phyloP scores from a whole-genome alignment of 2,888 invertebrate genomes.

The Iselma pallidipennis region DNA sequence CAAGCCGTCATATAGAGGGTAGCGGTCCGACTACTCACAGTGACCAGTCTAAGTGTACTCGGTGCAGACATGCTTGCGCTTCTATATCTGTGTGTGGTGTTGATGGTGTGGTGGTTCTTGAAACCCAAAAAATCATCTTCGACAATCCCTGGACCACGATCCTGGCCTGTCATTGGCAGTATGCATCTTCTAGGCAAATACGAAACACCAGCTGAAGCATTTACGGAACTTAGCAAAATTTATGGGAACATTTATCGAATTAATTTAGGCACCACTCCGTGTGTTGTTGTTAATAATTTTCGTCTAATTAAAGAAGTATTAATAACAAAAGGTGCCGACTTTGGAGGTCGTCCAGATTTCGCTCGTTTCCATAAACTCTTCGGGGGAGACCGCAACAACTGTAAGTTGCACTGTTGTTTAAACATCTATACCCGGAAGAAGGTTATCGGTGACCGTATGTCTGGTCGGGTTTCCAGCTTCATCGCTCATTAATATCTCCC shows the following conservation, averaged over 20 bases:
- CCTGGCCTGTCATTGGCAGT: constrained; percentile 73
- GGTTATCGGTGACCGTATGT: constrained; percentile 18
- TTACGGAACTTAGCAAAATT: constrained; percentile 67
- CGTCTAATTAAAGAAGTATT: constrained; percentile 74
- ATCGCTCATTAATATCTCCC: constrained; percentile 37
- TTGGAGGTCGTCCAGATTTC: constrained; percentile 83
- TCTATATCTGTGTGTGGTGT: constrained; percentile 49
- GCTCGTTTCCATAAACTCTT: constrained; percentile 79
- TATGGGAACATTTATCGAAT: constrained; percentile 77
- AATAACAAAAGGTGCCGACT: constrained; percentile 78
- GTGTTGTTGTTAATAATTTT: constrained; percentile 76
- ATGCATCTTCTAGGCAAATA: constrained; percentile 67
- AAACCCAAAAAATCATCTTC: constrained; percentile 33
- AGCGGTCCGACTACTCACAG: constrained; percentile 51
- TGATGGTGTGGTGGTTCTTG: constrained; percentile 47
- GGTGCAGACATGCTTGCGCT: constrained; percentile 52
- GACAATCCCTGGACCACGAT: constrained; percentile 67
- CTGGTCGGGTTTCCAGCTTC: constrained; percentile 33
- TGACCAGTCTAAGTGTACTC: constrained; percentile 46
- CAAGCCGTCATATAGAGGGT: constrained; percentile 53
- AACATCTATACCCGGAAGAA: constrained; percentile 31
- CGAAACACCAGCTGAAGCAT: constrained; percentile 72
- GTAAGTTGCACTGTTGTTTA: constrained; percentile 63
- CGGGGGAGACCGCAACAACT: constrained; percentile 83
- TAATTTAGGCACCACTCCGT: constrained; percentile 68